Evolutionary conservation across 2,888 invertebrate species (phyloP).

Genomic region (Nephrotoma guestfalica): DNA sequence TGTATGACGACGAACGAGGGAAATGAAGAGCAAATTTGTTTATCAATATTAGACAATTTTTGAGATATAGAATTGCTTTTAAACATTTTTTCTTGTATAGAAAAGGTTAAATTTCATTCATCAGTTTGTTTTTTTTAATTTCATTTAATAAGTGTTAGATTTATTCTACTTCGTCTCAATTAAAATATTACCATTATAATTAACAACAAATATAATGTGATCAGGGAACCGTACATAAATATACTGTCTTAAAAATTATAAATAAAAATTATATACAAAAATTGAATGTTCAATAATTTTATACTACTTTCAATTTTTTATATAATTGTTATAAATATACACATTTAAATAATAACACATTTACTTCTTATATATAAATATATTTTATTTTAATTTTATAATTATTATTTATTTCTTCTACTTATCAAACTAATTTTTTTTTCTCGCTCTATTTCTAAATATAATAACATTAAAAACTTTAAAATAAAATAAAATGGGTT

Average conservation of each 20-base stretch:
- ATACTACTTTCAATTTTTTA: neutral
- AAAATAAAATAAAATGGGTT: constrained; percentile 7
- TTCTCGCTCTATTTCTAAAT: neutral
- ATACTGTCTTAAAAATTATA: neutral
- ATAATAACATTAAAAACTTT: constrained; percentile 2
- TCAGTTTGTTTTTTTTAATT: neutral
- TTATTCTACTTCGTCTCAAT: neutral
- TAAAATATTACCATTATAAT: neutral
- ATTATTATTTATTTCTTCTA: constrained; percentile 6
- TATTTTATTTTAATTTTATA: constrained; percentile 6
- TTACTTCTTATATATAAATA: constrained; percentile 5
- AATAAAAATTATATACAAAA: neutral
- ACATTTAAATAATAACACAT: constrained; percentile 1
- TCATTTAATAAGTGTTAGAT: neutral
- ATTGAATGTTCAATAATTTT: neutral
- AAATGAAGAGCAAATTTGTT: neutral
- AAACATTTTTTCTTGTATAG: neutral
- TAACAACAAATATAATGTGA: neutral
- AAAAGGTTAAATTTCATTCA: neutral
- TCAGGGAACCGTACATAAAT: neutral
- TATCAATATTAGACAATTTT: neutral
- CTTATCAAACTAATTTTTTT: constrained; percentile 1
- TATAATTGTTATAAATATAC: neutral
- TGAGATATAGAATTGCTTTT: neutral
- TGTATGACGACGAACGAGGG: neutral